Base-by-base conservation (phyloP, 2,113 vertebrate genomes). In the Anthoscopus minutus region DNA sequence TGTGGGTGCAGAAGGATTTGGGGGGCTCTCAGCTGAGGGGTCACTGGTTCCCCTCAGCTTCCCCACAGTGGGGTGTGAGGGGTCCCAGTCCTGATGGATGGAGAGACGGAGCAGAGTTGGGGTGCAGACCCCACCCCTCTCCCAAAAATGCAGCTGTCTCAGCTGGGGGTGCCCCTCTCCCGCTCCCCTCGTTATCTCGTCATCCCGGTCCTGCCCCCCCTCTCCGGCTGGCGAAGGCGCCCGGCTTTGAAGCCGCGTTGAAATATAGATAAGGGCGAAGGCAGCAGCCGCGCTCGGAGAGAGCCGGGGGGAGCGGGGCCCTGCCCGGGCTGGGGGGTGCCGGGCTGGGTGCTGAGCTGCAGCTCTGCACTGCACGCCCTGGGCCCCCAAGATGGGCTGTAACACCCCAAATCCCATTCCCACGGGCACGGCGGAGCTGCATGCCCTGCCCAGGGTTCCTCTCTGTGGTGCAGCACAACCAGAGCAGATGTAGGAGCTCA, bases 231-330 rank as follows among this genome's bases (percentile, higher is more conserved):
- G 81, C 18, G 91, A 83, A 90, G 94, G 79, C 85, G 30, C 92
- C 82, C 42, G 62, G 85, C 97, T 97, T 97, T 97, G 97, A 97
- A 97, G 97, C 95, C 85, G 94, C 94, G 31, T 92, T 97, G 95
- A 97, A 97, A 97, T 93, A 97, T 97, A 96, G 96, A 97, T 97
- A 97, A 97, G 97, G 94, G 88, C 62, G 86, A 94, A 88, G 50
- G 81, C 91, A 80, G 95, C 89, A 31, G 82, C 86, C 2, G 57
- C 1, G 25, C 66, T 66, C 11, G 40, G 65, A 69, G 58, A n/a
- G n/a, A 61, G 74, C 61, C 9, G 56, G 93, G 57, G 86, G 81
- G 92, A 83, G 89, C 31, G 1, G 10, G 57, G 90, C 54, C 28
- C 56, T 7, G 35, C 57, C 70, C 44, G 44, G 83, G 16, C 15